Conservation (phyloP, 2,888 invertebrate species). For the Diogma glabrata region DNA sequence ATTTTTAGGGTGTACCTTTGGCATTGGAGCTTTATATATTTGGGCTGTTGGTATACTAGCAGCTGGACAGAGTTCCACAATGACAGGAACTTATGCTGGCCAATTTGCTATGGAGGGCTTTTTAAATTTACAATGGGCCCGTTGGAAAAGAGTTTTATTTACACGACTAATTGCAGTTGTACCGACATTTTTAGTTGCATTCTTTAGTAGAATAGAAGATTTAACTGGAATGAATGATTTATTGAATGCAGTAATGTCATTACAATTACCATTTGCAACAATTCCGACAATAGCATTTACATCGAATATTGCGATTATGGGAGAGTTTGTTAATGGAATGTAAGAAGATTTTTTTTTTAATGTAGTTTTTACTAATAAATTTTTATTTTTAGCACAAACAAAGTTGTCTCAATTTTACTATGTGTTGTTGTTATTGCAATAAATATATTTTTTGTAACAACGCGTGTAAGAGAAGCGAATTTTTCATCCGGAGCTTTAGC, state of each 20-base stretch:
- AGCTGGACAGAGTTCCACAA: constrained; percentile 74
- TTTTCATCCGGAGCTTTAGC: constrained; percentile 37
- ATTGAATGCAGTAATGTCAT: constrained; percentile 74
- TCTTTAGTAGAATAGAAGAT: constrained; percentile 53
- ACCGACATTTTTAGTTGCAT: constrained; percentile 56
- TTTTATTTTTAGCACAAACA: constrained; percentile 47
- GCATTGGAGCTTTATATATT: constrained; percentile 65
- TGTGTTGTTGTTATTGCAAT: constrained; percentile 62
- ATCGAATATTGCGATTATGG: constrained; percentile 66
- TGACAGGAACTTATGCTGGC: constrained; percentile 79
- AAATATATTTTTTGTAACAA: constrained; percentile 65
- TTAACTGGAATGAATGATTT: constrained; percentile 73
- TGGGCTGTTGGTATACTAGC: constrained; percentile 76
- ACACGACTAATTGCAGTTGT: constrained; percentile 73
- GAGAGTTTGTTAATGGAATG: constrained; percentile 71
- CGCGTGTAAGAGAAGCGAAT: constrained; percentile 41
- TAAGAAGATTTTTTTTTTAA: constrained; percentile 34
- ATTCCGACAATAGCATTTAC: constrained; percentile 81
- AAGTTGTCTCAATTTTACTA: constrained; percentile 52
- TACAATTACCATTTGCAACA: constrained; percentile 79
- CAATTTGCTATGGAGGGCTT: constrained; percentile 87
- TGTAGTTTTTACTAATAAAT: constrained; percentile 3
- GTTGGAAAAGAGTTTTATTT: constrained; percentile 76
- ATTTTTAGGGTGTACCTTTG: constrained; percentile 66
- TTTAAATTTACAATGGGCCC: constrained; percentile 69